Conservation (phyloP, 2,113 vertebrate genomes). For the Gorsachius goisagi region DNA sequence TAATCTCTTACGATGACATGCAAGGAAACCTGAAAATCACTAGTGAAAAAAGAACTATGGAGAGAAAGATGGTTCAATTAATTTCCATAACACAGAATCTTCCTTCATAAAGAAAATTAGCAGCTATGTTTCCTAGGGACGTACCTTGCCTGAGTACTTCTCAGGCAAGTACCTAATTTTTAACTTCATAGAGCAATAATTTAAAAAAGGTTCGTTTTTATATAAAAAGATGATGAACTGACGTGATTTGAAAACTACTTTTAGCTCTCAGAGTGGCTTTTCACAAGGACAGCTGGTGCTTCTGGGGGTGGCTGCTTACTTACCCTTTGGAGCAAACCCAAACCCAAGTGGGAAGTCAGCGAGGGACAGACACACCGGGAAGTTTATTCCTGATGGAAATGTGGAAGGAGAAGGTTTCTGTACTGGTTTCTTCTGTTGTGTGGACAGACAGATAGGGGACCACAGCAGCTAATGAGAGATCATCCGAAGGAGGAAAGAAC, state of each 20-base stretch:
- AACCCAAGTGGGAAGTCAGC: background rate
- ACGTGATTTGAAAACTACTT: background rate
- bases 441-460: background rate
- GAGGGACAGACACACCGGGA: background rate
- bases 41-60: background rate
- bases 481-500: background rate
- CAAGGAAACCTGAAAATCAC: background rate
- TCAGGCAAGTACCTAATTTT: background rate
- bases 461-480: background rate
- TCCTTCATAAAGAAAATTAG: background rate
- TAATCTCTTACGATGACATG: background rate
- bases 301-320: background rate
- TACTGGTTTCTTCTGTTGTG: background rate
- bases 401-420: conserved; percentile 2
- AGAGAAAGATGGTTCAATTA: background rate
- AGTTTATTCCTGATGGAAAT: background rate
- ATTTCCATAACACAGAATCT: background rate
- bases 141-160: background rate
- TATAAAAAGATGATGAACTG: background rate
- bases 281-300: background rate
- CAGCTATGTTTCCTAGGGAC: background rate
- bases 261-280: background rate
- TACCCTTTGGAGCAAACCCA: conserved; percentile 3
- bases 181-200: background rate
- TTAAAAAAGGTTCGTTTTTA: background rate